Evolutionary conservation across 2,888 invertebrate species (phyloP).

Genomic region (Polyommatus icarus): DNA sequence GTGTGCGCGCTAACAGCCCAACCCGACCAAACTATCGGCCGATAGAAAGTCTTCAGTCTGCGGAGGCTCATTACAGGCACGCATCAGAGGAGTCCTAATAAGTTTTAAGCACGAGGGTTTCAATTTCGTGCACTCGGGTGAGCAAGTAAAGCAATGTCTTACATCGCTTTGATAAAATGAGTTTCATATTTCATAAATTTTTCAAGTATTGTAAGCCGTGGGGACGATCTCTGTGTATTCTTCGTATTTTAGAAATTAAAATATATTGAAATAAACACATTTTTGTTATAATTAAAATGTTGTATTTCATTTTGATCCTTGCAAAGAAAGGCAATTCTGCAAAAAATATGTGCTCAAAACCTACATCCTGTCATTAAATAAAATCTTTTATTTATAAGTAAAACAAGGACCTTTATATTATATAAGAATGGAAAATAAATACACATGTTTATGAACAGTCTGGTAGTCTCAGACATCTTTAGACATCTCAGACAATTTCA

Average conservation of each 20-base stretch:
- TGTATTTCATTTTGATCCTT: not conserved
- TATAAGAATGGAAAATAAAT: slow-evolving; percentile 12
- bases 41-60: no score
- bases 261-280: not conserved
- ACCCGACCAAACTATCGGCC: no score
- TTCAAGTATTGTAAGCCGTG: not conserved
- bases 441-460: not conserved
- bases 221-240: not conserved
- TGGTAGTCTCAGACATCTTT: not conserved
- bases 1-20: no score
- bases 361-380: not conserved
- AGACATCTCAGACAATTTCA: slow-evolving; percentile 19
- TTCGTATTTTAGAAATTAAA: not conserved
- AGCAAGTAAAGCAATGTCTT: slow-evolving; percentile 18
- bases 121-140: slow-evolving; percentile 26
- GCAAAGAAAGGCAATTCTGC: not conserved
- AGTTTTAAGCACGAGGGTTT: slow-evolving; percentile 32
- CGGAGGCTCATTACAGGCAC: slow-evolving; percentile 16
- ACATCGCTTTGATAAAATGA: not conserved
- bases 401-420: not conserved
- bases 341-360: not conserved
- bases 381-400: not conserved
- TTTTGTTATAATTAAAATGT: not conserved
- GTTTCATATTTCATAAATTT: not conserved
- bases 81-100: slow-evolving; percentile 31